Base-by-base conservation (phyloP, 2,113 vertebrate genomes). In the Pachyramphus minor region DNA sequence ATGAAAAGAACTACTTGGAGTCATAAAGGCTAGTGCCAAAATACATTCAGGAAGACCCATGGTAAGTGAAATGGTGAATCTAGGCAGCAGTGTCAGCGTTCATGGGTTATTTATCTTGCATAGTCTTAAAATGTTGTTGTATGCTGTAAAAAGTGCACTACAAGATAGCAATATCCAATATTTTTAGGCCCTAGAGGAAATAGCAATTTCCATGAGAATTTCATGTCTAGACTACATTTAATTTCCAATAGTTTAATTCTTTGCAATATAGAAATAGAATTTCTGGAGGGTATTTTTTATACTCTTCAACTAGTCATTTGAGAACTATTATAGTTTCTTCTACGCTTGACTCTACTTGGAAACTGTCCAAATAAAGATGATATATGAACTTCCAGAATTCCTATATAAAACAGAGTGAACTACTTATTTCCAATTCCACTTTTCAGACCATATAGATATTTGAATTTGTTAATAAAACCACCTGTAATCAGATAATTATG, bases 211-310 rank as follows among this genome's bases (percentile, higher is more conserved):
- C 21, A 18, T 42, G 30, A 95, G 58, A 93, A 58, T 80, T 92
- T 81, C 14, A 23, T 55, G 52, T 78, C 72, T 91, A 93, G 64
- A 86, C 50, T 23, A 19, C 7, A 31, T 86, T 88, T 94, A 72
- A 66, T 86, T 93, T 83, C 79, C 45, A 79, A 44, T 69, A 89
- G 76, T 56, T 90, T 75, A 90, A 76, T 93, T 95, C 66, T 69
- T 95, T 86, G 82, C 50, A 63, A 56, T 66, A 81, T 28, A 78
- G 64, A 66, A 93, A 44, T 22, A 87, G 49, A 85, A 82, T 96
- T 95, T 95, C 93, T 89, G 56, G 83, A 81, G 93, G 69, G 50
- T 89, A 19, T 68, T 85, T 93, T 87, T 93, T 59, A 80, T 83
- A 25, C 5, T 33, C 50, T 79, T 95, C 67, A 95, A 39, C 17